Base-by-base conservation (phyloP, 2,797 vertebrate species). In the Pangasius mekongensis region DNA sequence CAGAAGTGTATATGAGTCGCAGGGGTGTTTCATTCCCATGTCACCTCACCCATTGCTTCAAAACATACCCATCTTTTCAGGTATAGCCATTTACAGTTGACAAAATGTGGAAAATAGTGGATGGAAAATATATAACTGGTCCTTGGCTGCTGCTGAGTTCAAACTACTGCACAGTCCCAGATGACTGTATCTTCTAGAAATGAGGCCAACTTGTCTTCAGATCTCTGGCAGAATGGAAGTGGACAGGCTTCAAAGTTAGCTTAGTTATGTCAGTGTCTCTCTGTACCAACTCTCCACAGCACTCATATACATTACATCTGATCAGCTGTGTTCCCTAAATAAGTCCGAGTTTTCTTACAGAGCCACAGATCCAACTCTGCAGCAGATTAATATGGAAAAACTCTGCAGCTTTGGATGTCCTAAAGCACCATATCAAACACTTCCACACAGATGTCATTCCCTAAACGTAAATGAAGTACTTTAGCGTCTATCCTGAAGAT, bases 401-500 rank as follows among this genome's bases (percentile, higher is more conserved):
- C 1, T 64, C 66, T 74, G 69, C 58, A 86, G 80, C 18, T 74
- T 27, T 62, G 5, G 47, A 58, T 66, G 64, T 84, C 67, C 60
- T 88, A 67, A 86, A 89, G 87, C 90, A 78, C 54, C 84, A 69
- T 33, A 87, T 90, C 71, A 85, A 87, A 89, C 87, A 90, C 62
- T 81, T 84, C 90, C 84, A 84, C 43, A n/a, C 90, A 91, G 24
- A 86, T 89, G 86, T 77, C 89, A 77, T 39, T 22, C 71, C 87
- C 62, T 69, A 78, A 81, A 80, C 71, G 5, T 77, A 78, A 83
- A 71, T 78, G 6, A 58, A 20, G 83, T 77, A 43, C 52, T 74
- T 24, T 83, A 87, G 90, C 88, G 81, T 90, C 90, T 91, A 1
- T 87, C 90, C 87, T 89, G 87, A 56, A 89, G 88, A 88, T 43